These are phyloP conservation scores for Cricetomys ansorgei DNA, from an alignment of 2,113 vertebrate species.

Conservation along the genomic window DNA sequence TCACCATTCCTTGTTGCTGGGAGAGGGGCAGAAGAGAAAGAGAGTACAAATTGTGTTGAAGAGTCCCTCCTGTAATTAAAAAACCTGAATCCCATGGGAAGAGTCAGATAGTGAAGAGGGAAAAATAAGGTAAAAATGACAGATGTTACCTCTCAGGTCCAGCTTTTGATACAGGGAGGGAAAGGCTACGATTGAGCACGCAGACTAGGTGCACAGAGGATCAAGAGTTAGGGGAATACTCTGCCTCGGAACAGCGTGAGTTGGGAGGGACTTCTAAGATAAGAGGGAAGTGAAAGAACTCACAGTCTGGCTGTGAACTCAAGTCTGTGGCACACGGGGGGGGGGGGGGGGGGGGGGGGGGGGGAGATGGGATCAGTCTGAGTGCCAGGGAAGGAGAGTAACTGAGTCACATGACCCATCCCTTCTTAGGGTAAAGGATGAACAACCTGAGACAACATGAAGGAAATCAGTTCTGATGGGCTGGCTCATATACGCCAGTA, in stretches of 20 bases:
- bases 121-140: background rate
- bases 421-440: background rate
- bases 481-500: background rate
- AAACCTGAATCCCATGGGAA: background rate
- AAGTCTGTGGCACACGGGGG: background rate
- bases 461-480: background rate
- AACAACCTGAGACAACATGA: background rate
- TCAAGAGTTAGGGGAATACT: background rate
- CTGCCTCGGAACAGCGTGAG: background rate
- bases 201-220: background rate
- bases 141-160: background rate
- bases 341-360: background rate
- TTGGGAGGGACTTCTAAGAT: background rate
- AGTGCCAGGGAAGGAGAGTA: background rate
- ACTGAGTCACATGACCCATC: background rate
- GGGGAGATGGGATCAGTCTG: background rate
- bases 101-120: background rate
- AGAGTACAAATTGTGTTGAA: background rate
- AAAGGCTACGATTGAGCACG: background rate
- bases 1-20: background rate
- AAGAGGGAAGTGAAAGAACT: background rate
- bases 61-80: background rate
- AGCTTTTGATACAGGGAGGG: background rate
- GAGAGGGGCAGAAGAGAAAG: background rate
- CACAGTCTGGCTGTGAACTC: background rate